Percentiles rank a stretch among this genome's conserved stretches.
phyloP scores from a whole-genome alignment of 1,140 invertebrate genomes.

The Lepidurus apus region DNA sequence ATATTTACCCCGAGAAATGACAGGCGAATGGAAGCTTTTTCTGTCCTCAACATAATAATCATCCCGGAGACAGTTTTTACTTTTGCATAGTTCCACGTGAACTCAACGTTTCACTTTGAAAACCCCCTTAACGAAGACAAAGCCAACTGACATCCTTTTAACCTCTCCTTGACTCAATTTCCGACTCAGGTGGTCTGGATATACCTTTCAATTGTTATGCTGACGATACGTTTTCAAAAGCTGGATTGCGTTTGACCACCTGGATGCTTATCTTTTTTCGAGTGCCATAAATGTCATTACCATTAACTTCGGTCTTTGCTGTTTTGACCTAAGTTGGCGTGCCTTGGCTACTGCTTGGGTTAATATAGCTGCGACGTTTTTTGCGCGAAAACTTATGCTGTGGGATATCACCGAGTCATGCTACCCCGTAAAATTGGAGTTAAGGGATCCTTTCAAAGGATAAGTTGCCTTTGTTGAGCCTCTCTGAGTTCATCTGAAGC shows the following conservation, averaged over 20 bases:
- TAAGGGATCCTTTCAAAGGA: neutral
- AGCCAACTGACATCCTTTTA: neutral
- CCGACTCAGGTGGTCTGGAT: neutral
- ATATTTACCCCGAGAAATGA: neutral
- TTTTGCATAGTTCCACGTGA: neutral
- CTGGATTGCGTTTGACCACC: neutral
- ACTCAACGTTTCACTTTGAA: neutral
- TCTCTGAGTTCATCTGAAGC: neutral
- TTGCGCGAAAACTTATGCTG: neutral
- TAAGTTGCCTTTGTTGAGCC: conserved; percentile 3
- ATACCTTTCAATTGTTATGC: neutral
- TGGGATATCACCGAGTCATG: conserved; percentile 3
- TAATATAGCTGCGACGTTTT: neutral
- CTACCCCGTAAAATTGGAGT: neutral
- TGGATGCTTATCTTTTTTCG: neutral
- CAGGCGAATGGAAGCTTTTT: neutral
- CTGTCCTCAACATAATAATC: neutral
- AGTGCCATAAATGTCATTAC: neutral
- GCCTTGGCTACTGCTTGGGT: neutral
- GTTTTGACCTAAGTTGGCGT: conserved; percentile 5
- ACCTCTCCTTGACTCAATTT: conserved; percentile 19
- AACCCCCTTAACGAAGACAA: neutral
- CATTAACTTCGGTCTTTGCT: neutral
- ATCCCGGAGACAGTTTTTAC: neutral
- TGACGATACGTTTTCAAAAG: neutral